Percentiles rank a stretch among this genome's conserved stretches.
These are phyloP conservation scores for Onthophagus taurus DNA, from an alignment of 1,140 invertebrate genomes.

Conservation along the genomic window DNA sequence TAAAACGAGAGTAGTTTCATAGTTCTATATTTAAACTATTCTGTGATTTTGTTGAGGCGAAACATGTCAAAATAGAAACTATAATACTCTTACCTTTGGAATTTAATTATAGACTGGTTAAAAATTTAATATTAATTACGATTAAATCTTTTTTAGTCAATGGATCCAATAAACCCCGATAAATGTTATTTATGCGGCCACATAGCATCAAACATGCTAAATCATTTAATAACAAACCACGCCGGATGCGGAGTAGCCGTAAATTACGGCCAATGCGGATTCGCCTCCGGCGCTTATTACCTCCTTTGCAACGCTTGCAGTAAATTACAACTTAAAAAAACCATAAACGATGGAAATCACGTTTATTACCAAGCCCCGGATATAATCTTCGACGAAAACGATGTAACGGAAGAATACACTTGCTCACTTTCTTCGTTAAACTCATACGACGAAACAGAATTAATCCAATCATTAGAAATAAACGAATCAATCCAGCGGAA, in stretches of 20 bases:
- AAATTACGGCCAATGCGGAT: conserved; percentile 39
- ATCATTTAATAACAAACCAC: conserved; percentile 38
- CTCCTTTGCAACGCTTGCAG: conserved; percentile 42
- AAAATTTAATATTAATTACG: background rate
- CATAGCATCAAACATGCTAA: conserved; percentile 29
- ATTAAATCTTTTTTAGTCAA: background rate
- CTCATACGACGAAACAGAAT: too few species aligned
- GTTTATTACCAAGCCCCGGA: conserved; percentile 28
- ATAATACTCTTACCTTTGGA: too few species aligned
- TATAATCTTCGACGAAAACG: conserved; percentile 31
- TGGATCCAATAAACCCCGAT: background rate
- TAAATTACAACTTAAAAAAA: conserved; percentile 35
- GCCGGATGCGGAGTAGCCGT: conserved; percentile 40
- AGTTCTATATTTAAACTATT: too few species aligned
- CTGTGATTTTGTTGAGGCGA: too few species aligned
- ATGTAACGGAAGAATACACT: too few species aligned
- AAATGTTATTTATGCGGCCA: conserved; percentile 34
- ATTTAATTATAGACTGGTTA: too few species aligned
- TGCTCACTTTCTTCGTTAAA: too few species aligned
- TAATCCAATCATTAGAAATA: too few species aligned
- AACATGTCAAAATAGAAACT: too few species aligned
- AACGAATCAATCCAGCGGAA: conserved; percentile 37
- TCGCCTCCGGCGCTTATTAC: conserved; percentile 33
- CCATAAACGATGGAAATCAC: conserved; percentile 17
- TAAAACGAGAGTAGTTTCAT: too few species aligned